Evolutionary conservation across 2,888 invertebrate species (phyloP).

Genomic region (Cataglyphis altisquamis): DNA sequence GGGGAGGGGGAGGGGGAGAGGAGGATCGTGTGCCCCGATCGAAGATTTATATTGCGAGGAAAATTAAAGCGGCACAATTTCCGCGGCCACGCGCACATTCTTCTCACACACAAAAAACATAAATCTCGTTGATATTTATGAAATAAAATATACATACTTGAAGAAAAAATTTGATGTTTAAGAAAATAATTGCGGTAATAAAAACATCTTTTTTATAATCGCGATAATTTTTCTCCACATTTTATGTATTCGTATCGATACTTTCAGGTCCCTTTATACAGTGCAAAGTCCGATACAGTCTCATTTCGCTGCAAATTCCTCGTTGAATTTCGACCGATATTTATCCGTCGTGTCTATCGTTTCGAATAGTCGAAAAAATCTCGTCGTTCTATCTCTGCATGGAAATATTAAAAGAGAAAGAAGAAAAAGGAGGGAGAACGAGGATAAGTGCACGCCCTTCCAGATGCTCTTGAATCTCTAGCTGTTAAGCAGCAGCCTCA

Average conservation of each 20-base stretch:
- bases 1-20: not conserved
- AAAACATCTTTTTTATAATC: not conserved
- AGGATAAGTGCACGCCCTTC: constrained; percentile 45
- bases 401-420: not conserved
- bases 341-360: not conserved
- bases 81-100: not conserved
- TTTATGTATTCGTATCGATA: not conserved
- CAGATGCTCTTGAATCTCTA: constrained; percentile 50
- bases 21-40: constrained; percentile 26
- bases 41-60: constrained; percentile 30
- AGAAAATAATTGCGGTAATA: constrained; percentile 1
- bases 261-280: not conserved
- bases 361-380: constrained; percentile 40
- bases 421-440: constrained; percentile 12
- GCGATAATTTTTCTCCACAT: not conserved
- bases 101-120: not conserved
- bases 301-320: constrained; percentile 2
- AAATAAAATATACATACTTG: not conserved
- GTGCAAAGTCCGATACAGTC: not conserved
- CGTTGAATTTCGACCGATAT: not conserved
- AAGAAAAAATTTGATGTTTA: not conserved
- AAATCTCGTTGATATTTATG: not conserved
- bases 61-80: constrained; percentile 40
- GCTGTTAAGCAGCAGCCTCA: constrained; percentile 67
- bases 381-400: not conserved